Base-by-base conservation (phyloP, 2,113 vertebrate species). In the Macquaria australasica region DNA sequence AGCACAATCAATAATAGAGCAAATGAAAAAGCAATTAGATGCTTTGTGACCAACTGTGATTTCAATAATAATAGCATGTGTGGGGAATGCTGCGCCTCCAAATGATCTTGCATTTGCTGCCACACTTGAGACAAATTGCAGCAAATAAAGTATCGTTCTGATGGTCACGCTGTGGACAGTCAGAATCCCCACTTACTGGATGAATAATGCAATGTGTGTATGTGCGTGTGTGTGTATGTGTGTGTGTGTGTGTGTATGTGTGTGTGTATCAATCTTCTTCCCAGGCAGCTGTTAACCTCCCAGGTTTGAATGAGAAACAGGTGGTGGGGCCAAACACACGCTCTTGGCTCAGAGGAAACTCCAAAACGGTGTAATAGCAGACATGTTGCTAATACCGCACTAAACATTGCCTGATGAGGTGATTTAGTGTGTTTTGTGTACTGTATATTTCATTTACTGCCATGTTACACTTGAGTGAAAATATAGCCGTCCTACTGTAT, bases 221-320 rank as follows among this genome's bases (percentile, higher is more conserved):
- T 62, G 59, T 37, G n/a, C 15, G 20, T 67, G 37, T 63, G 50
- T 48, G 60, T 73, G 66, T 74, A 16, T 68, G 50, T 64, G 76
- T 43, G 56, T 25, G 20, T 60, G 20, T 67, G 37, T 63, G 50
- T 48, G 60, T 73, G 66, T 74, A 16, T 68, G 50, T 64, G 76
- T 43, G 56, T 25, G 20, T 60, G 73, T n/a, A 85, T 91, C 75
- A 77, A 45, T 85, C 83, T 81, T 84, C 31, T 82, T 86, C 70
- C 48, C 87, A 83, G 68, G 74, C 90, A 90, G 82, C 88, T 89
- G 89, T 89, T 89, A 89, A 86, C 80, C 82, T 91, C 88, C 77
- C 73, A 89, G 83, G 84, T 85, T 90, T 89, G 79, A 92, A 93
- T 92, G 85, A 89, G 86, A 92, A 92, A 94, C 91, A 92, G 90